A percentile compares a stretch with the other conserved stretches of the same genome.
Evolutionary conservation across 2,888 invertebrate species (phyloP).

Genomic region (Noctua janthe): DNA sequence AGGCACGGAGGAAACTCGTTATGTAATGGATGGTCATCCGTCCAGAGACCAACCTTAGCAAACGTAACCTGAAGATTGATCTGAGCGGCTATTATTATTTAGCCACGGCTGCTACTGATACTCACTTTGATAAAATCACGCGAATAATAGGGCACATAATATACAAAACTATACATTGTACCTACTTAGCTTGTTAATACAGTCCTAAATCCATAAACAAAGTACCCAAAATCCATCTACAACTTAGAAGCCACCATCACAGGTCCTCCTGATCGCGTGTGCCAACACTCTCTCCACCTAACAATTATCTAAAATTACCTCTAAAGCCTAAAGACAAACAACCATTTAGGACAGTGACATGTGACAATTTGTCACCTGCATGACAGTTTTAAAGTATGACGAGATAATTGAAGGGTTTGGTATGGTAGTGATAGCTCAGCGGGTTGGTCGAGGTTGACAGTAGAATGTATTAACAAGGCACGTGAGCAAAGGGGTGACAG

Average conservation of each 20-base stretch:
- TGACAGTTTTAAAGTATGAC: constrained; percentile 56
- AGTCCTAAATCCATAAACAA: neutral
- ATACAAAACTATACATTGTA: neutral
- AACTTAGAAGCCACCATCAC: neutral
- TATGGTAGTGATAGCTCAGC: constrained; percentile 29
- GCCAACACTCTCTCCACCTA: constrained; percentile 8
- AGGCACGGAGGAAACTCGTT: too few relatives aligned
- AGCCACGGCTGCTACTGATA: neutral
- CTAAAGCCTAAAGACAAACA: constrained; percentile 30
- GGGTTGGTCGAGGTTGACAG: constrained; percentile 44
- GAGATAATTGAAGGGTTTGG: constrained; percentile 59
- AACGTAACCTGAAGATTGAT: too few relatives aligned
- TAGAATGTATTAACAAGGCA: constrained; percentile 46
- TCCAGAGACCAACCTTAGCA: too few relatives aligned
- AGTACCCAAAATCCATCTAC: neutral
- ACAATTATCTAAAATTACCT: constrained; percentile 24
- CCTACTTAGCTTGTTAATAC: neutral
- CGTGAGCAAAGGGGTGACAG: constrained; percentile 32
- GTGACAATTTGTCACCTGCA: constrained; percentile 62
- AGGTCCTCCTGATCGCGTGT: neutral
- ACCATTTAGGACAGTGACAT: constrained; percentile 31
- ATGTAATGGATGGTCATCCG: too few relatives aligned
- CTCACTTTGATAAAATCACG: neutral
- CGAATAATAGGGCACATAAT: neutral
- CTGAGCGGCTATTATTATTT: too few relatives aligned